Conservation (phyloP, 2,888 invertebrate genomes). For the Bedellia somnulentella region DNA sequence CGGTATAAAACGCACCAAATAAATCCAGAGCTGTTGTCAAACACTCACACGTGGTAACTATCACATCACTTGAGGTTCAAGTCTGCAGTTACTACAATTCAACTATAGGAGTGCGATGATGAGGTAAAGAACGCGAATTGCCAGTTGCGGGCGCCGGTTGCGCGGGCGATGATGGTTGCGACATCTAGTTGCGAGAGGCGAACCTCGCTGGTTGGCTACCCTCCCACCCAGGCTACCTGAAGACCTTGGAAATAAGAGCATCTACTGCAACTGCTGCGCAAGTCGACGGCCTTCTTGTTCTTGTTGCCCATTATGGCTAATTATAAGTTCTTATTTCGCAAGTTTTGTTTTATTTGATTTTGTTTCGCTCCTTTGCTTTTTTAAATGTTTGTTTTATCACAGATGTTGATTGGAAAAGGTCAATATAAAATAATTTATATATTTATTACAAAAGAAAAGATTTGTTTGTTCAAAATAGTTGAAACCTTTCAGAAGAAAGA, state of each 20-base stretch:
- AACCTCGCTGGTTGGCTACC: slow-evolving; percentile 22
- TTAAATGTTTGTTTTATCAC: no score
- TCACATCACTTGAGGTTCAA: slow-evolving; percentile 26
- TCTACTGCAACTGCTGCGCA: slow-evolving; percentile 24
- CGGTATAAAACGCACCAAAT: slow-evolving; percentile 6
- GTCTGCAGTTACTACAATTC: slow-evolving; percentile 1
- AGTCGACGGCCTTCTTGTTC: slow-evolving; percentile 48
- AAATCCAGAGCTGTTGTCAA: background rate
- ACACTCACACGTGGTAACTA: slow-evolving; percentile 26
- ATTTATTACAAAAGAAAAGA: no score
- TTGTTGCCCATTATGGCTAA: slow-evolving; percentile 49
- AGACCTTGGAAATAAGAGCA: slow-evolving; percentile 6
- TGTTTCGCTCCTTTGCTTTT: slow-evolving; percentile 24
- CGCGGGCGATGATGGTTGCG: slow-evolving; percentile 39
- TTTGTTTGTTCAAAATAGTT: no score
- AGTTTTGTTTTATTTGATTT: slow-evolving; percentile 12
- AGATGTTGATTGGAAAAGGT: no score
- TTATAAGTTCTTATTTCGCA: slow-evolving; percentile 44
- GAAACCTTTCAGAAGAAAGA: no score
- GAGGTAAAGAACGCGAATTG: slow-evolving; percentile 20
- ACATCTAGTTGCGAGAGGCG: slow-evolving; percentile 30
- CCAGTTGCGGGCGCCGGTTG: slow-evolving; percentile 17
- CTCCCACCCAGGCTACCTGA: slow-evolving; percentile 16
- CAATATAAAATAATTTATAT: no score
- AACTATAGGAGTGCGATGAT: background rate